These are phyloP conservation scores for Agelastica alni DNA, from an alignment of 2,888 invertebrate genomes.

Conservation along the genomic window DNA sequence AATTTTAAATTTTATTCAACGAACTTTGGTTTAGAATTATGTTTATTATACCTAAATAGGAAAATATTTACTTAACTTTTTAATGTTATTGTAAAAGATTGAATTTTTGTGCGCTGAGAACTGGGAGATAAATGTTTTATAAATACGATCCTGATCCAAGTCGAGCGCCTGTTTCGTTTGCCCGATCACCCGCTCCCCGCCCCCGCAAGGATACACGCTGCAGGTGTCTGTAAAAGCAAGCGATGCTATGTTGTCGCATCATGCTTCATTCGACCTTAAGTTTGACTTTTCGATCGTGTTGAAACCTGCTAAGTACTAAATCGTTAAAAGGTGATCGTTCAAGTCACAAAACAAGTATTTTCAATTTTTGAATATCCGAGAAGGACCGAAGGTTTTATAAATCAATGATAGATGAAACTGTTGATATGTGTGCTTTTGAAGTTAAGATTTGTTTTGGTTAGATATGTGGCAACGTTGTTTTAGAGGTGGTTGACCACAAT, in stretches of 20 bases:
- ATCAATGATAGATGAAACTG: too few relatives aligned
- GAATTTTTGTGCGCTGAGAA: too few relatives aligned
- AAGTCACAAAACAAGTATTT: too few relatives aligned
- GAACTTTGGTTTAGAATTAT: too few relatives aligned
- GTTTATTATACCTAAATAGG: too few relatives aligned
- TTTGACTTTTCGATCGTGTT: slow-evolving; percentile 16
- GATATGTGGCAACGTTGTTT: slow-evolving; percentile 50
- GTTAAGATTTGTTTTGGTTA: slow-evolving; percentile 44
- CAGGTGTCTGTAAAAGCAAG: slow-evolving; percentile 56
- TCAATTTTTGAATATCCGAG: too few relatives aligned
- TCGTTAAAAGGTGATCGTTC: not conserved
- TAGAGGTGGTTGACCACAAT: slow-evolving; percentile 54
- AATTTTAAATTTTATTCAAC: too few relatives aligned
- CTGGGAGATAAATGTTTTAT: too few relatives aligned
- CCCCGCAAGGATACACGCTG: slow-evolving; percentile 52
- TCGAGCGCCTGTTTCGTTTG: slow-evolving; percentile 32
- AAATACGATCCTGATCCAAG: slow-evolving; percentile 23
- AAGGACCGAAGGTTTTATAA: too few relatives aligned
- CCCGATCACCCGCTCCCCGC: slow-evolving; percentile 44
- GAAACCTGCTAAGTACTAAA: not conserved
- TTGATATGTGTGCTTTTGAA: not conserved
- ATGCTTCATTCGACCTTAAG: slow-evolving; percentile 22
- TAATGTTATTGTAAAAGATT: too few relatives aligned
- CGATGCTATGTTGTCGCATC: slow-evolving; percentile 50
- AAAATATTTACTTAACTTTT: too few relatives aligned